Conservation (phyloP, 2,113 vertebrate species). For the Castor canadensis region DNA sequence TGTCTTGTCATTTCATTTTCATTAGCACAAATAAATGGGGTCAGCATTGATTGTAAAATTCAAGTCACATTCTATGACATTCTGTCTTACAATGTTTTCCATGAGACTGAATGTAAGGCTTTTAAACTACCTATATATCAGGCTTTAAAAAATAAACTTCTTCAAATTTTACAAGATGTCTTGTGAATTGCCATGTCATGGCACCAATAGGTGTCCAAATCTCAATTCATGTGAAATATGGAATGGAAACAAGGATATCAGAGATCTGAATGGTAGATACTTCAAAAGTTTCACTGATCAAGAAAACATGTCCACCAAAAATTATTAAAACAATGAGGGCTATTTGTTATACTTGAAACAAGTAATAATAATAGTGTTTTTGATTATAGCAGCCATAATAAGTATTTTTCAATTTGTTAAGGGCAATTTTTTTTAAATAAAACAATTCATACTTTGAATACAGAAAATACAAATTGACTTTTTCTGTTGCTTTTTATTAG, state of each 20-base stretch:
- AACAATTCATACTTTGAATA: background rate
- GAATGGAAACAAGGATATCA: background rate
- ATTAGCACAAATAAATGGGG: background rate
- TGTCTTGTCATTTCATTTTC: background rate
- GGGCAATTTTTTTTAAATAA: background rate
- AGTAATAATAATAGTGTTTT: background rate
- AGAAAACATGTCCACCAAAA: background rate
- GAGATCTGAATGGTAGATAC: background rate
- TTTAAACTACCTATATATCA: background rate
- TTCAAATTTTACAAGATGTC: background rate
- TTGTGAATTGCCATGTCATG: background rate
- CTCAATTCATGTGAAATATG: background rate
- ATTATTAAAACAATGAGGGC: background rate
- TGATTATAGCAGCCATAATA: background rate
- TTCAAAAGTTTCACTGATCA: background rate
- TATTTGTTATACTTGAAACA: background rate
- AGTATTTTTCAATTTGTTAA: background rate
- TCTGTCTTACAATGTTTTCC: background rate
- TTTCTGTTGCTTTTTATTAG: too few relatives aligned
- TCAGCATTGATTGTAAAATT: background rate
- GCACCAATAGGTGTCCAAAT: background rate
- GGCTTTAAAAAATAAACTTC: background rate
- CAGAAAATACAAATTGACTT: background rate
- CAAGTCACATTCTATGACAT: background rate
- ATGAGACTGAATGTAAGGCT: background rate